Evolutionary conservation across 2,888 invertebrate genomes (phyloP).

Genomic region (Nomada lathburiana): DNA sequence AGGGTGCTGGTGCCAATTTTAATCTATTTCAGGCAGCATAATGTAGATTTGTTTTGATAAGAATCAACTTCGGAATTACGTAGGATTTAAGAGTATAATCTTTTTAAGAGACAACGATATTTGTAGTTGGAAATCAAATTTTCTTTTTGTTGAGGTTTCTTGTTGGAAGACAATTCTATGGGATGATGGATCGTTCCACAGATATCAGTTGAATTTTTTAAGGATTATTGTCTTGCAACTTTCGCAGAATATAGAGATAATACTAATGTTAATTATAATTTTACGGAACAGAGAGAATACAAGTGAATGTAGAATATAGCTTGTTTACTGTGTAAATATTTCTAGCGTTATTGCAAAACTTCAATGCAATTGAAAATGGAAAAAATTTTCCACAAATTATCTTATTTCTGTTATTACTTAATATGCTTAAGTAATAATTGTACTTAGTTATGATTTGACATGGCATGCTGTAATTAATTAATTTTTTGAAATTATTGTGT

Average conservation of each 20-base stretch:
- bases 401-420: not conserved
- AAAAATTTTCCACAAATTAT: not conserved
- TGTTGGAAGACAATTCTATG: not conserved
- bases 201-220: not conserved
- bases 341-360: too few relatives aligned
- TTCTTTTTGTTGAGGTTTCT: not conserved
- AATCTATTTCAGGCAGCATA: slow-evolving; percentile 27
- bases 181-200: not conserved
- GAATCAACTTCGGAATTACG: slow-evolving; percentile 19
- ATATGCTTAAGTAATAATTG: not conserved
- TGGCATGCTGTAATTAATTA: slow-evolving; percentile 43
- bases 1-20: slow-evolving; percentile 62
- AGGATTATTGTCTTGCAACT: too few relatives aligned
- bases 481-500: not conserved
- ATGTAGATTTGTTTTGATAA: slow-evolving; percentile 37
- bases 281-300: not conserved
- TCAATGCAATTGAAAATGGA: too few relatives aligned
- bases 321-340: too few relatives aligned
- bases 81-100: not conserved
- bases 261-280: not conserved
- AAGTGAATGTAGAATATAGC: not conserved
- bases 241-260: not conserved
- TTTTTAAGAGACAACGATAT: not conserved
- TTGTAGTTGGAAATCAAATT: not conserved
- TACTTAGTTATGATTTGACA: not conserved